Conservation (phyloP, 2,797 vertebrate species). For the Sebastes oblongus region DNA sequence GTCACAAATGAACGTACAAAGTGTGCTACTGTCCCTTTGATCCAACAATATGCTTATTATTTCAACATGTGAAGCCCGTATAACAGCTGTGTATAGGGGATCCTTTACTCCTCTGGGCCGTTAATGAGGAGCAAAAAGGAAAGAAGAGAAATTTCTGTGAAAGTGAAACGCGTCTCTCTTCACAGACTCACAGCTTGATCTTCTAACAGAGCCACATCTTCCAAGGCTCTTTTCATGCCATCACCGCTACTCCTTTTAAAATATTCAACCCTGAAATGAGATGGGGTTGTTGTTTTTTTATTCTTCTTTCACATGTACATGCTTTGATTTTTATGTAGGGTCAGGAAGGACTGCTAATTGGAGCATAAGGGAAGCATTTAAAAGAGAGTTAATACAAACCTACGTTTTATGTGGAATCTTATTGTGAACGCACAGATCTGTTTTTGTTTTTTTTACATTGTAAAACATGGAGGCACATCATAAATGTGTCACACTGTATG, state of each 20-base stretch:
- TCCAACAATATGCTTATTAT: not conserved
- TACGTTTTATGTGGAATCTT: not conserved
- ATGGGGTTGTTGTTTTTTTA: not conserved
- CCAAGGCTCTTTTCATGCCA: slow-evolving; percentile 35
- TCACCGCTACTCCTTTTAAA: slow-evolving; percentile 6
- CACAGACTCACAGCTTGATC: slow-evolving; percentile 30
- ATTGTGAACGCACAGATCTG: not conserved
- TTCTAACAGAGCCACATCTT: slow-evolving; percentile 33
- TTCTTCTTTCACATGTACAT: not conserved
- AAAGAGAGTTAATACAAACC: not conserved
- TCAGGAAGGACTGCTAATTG: slow-evolving; percentile 14
- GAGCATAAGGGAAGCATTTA: slow-evolving; percentile 11
- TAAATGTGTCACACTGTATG: slow-evolving; percentile 15
- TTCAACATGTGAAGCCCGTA: not conserved
- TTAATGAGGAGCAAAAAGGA: slow-evolving; percentile 31
- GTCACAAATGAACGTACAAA: not conserved
- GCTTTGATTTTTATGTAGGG: slow-evolving; percentile 17
- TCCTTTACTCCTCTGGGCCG: not conserved
- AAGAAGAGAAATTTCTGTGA: slow-evolving; percentile 22
- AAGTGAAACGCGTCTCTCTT: slow-evolving; percentile 7
- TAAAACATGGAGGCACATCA: not conserved
- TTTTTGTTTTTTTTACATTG: not conserved
- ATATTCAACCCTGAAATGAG: slow-evolving; percentile 15
- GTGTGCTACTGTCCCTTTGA: not conserved
- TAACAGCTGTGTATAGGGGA: not conserved